Percentiles rank a stretch among this genome's conserved stretches.
These are phyloP conservation scores for Drosophila carrolli DNA, from an alignment of 1,140 invertebrate species.

Conservation along the genomic window DNA sequence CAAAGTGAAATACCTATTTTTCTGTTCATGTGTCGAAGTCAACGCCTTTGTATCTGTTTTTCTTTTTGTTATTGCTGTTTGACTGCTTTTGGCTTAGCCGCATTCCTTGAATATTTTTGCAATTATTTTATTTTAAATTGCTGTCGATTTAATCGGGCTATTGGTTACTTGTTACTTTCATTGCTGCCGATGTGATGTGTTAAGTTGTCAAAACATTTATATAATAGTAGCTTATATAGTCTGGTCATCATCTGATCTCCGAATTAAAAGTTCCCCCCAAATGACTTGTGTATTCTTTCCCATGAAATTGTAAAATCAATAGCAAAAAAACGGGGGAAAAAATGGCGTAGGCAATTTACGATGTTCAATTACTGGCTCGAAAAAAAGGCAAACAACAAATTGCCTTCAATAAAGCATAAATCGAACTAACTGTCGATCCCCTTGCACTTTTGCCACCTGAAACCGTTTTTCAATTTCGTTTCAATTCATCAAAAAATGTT, in stretches of 20 bases:
- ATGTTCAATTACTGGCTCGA: conserved; percentile 62
- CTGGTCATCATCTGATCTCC: conserved; percentile 13
- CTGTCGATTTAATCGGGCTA: conserved; percentile 28
- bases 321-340: not conserved
- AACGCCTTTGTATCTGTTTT: conserved; percentile 32
- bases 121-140: conserved; percentile 61
- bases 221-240: conserved; percentile 10
- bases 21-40: conserved; percentile 29
- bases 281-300: conserved; percentile 23
- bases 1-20: conserved; percentile 5
- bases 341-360: conserved; percentile 55
- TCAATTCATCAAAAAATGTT: conserved; percentile 69
- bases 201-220: conserved; percentile 33
- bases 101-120: conserved; percentile 73
- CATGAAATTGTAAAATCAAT: conserved; percentile 55
- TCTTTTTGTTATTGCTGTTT: conserved; percentile 31
- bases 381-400: conserved; percentile 50
- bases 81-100: conserved; percentile 53
- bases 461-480: conserved; percentile 62
- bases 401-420: conserved; percentile 74
- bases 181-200: conserved; percentile 17
- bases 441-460: conserved; percentile 7
- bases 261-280: not conserved
- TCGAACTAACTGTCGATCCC: conserved; percentile 41
- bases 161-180: conserved; percentile 25